Conservation (phyloP, 2,888 invertebrate species). For the Hypercompe scribonia region DNA sequence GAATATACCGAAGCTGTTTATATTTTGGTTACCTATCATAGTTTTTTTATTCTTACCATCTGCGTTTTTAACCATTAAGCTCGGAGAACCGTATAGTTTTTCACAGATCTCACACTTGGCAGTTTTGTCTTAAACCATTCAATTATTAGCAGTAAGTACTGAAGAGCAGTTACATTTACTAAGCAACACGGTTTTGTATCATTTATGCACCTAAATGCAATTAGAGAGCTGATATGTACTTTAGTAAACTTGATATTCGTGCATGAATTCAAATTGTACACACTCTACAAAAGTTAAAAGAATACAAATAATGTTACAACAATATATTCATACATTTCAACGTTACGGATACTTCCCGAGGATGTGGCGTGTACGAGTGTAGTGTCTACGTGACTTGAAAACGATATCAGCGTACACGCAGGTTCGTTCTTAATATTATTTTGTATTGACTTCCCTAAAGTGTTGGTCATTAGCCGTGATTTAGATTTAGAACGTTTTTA, state of each 20-base stretch:
- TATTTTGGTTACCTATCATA: background rate
- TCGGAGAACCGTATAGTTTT: no score
- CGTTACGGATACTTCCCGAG: constrained; percentile 9
- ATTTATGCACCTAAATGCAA: no score
- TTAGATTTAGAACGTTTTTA: background rate
- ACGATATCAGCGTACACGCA: background rate
- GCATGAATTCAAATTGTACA: no score
- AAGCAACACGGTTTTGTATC: no score
- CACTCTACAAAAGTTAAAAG: background rate
- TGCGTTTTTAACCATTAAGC: no score
- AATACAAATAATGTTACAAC: background rate
- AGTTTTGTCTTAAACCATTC: no score
- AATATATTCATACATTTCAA: background rate
- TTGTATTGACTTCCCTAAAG: background rate
- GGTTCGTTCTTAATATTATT: no score
- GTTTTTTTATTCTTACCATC: background rate
- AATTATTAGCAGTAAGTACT: no score
- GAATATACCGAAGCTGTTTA: background rate
- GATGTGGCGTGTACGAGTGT: constrained; percentile 4
- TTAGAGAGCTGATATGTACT: no score
- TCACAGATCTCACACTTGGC: no score
- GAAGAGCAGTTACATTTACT: no score
- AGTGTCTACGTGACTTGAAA: constrained; percentile 17
- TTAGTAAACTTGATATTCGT: no score
- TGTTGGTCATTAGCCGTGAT: background rate